Base-by-base conservation (phyloP, 1,140 invertebrate genomes). In the Elysia chlorotica region DNA sequence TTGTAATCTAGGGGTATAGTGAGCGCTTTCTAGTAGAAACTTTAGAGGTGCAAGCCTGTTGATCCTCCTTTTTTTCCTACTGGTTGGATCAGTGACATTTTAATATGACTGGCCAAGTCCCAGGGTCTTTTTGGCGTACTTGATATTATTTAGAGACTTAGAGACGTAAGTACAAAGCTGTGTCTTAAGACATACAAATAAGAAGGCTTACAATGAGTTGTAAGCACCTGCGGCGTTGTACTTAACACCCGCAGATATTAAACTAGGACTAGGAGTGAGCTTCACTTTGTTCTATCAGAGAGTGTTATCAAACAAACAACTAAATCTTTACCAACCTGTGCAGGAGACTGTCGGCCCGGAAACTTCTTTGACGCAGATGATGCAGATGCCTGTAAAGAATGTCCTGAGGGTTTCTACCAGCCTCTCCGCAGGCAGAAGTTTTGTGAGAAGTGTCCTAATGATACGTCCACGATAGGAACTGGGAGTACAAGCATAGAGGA, bases 291-390 rank as follows among this genome's bases (percentile, higher is more conserved):
- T 59, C 14, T 17, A 25, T 21, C 56, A 48, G 56, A 6, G 10
- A 59, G 56, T 59, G 17, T 25, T 10, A 28, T 28, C 10, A 59
- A 28, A 17, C 17, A 17, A 10, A 21, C 25, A 59, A 6, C 56
- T 59, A 59, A 59, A 28, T 48, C 17, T 59, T 21, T 17, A 59
- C 25, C 6, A 21, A 59, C 14, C n/a, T 17, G 21, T 68, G 35
- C 3, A 68, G 65, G 65, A 25, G 19, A 53, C 48, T 68, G 65
- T 68, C 25, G 25, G 33, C 41, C 65, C 33, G 65, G 65, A 23
- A 54, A 38, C 19, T 68, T 33, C 23, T 4, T 68, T 33, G 48
- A 68, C 31, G n/a, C 41, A 48, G 36, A 56, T 23, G 28, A 23
- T 2, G 38, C 35, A 1, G 41, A 33, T 33, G 48, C 53, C 23